These are phyloP conservation scores for Dromaius novaehollandiae DNA, from an alignment of 2,113 vertebrate genomes.

Conservation along the genomic window DNA sequence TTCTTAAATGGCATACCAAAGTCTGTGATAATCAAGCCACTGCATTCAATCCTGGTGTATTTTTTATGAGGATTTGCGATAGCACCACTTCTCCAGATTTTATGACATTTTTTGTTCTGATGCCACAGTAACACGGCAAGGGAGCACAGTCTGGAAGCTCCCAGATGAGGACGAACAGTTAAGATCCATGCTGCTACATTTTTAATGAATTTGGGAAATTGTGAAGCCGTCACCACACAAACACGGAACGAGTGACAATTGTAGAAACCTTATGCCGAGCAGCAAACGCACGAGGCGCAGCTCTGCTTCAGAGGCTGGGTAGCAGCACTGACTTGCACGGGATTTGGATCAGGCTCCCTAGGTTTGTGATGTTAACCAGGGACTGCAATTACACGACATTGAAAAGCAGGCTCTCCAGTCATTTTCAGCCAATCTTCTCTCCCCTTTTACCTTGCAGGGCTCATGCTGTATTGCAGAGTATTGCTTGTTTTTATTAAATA, in stretches of 20 bases:
- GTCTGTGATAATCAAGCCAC: slow-evolving; percentile 1
- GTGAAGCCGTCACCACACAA: background rate
- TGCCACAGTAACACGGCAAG: background rate
- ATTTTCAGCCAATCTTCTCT: background rate
- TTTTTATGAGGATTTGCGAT: background rate
- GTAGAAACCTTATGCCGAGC: background rate
- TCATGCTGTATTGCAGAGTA: slow-evolving; percentile 60
- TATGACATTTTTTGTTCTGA: background rate
- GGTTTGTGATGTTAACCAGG: background rate
- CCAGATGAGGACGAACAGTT: background rate
- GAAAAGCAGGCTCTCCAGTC: background rate
- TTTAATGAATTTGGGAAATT: background rate
- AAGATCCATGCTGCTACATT: background rate
- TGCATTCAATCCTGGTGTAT: background rate
- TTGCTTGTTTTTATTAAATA: slow-evolving; percentile 76
- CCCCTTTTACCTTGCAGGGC: background rate
- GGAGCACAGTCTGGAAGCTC: background rate
- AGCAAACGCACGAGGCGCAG: background rate
- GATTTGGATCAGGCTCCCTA: background rate
- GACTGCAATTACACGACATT: background rate
- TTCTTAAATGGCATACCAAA: background rate
- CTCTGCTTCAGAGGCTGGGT: background rate
- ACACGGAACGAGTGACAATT: background rate
- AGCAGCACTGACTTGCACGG: background rate
- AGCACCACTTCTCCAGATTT: background rate